Base-by-base conservation (phyloP, 2,797 vertebrate genomes). In the Sebastes oblongus region DNA sequence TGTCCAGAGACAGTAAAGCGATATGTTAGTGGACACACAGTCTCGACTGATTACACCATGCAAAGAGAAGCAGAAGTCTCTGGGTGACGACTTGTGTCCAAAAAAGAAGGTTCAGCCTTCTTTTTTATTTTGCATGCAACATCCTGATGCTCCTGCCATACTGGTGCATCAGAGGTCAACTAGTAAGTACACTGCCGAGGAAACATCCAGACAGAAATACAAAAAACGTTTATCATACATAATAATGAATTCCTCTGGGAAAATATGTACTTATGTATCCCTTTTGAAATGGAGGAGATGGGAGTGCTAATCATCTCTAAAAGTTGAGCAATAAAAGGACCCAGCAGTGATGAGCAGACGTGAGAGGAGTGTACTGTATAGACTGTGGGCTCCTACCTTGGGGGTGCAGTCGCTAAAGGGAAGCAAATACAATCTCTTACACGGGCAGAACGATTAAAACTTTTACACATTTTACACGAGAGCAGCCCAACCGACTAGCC, bases 1-100 rank as follows among this genome's bases (percentile, higher is more conserved):
- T 93, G 89, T 94, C 93, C 92, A 91, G 75, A 90, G 91, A 92
- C 93, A 66, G 87, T 84, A 85, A 92, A 94, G 94, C 89, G 91
- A 95, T 94, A 94, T 93, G 93, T 94, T 88, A 91, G 86, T 83
- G 88, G 88, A 91, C 87, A 82, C 78, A 60, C 32, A 87, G 81
- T 87, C 81, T 87, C 20, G 79, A 89, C 89, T 81, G 88, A 86
- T 83, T 89, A 94, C 75, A 88, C 89, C 94, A 95, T 95, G 96
- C 95, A 95, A 84, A 90, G 79, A 91, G 84, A 91, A 93, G 92
- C 87, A 70, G 81, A 89, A 87, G 86, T 89, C 84, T 94, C 81
- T 81, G 14, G 64, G 83, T 24, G 72, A 83, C 77, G 73, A 82
- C 87, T 77, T 80, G 75, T 70, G 82, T 92, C 90, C 32, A 62